These are phyloP conservation scores for Gisinianus flammeolus DNA, from an alignment of 2,888 invertebrate genomes.

Conservation along the genomic window DNA sequence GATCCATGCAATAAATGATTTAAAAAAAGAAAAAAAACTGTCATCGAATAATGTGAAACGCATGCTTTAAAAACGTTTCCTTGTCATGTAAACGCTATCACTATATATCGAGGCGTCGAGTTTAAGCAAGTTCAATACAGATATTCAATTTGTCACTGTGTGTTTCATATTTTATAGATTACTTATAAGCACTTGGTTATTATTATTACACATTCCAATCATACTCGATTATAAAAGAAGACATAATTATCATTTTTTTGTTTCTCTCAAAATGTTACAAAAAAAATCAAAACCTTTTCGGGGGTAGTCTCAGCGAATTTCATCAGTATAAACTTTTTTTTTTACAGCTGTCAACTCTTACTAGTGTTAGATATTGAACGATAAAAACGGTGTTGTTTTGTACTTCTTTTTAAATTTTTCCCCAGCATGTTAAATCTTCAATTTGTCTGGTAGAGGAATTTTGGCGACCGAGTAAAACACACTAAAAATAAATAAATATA, in stretches of 20 bases:
- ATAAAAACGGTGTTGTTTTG: no score
- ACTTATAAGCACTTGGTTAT: neutral
- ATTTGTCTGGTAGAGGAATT: conserved; percentile 66
- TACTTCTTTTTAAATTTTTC: neutral
- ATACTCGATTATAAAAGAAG: neutral
- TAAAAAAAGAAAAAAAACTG: no score
- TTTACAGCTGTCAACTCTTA: conserved; percentile 2
- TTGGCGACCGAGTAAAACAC: conserved; percentile 93
- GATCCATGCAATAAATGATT: no score
- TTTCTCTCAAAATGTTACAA: neutral
- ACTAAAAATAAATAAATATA: conserved; percentile 62
- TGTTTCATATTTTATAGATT: neutral
- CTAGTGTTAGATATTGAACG: conserved; percentile 8
- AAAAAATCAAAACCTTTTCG: neutral
- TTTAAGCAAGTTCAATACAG: no score
- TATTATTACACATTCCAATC: neutral
- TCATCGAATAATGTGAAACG: no score
- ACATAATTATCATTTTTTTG: neutral
- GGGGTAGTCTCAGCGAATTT: neutral
- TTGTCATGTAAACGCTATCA: no score
- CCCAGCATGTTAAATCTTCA: conserved; percentile 48
- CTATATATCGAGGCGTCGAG: no score
- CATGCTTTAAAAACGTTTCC: no score
- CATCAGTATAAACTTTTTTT: neutral
- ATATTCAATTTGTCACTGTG: no score